Conservation (phyloP, 2,888 invertebrate genomes). For the Lissonota sp. region DNA sequence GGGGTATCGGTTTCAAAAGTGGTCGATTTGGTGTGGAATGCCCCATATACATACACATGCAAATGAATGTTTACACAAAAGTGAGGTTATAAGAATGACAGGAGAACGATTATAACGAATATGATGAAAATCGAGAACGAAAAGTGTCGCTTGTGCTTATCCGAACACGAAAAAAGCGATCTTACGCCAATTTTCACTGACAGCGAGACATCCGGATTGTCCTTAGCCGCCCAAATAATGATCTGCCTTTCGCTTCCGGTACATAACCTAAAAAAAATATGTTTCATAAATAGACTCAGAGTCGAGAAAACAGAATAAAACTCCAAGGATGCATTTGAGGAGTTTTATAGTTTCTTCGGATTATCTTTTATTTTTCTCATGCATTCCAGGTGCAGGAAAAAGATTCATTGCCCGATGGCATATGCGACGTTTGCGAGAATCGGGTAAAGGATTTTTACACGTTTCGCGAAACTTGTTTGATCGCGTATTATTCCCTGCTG, state of each 20-base stretch:
- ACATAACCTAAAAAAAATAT: slow-evolving; percentile 51
- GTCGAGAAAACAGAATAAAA: not conserved
- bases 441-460: slow-evolving; percentile 63
- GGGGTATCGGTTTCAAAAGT: too few relatives aligned
- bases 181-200: slow-evolving; percentile 61
- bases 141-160: slow-evolving; percentile 68
- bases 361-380: not conserved
- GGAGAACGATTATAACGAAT: slow-evolving; percentile 45
- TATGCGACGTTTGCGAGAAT: slow-evolving; percentile 65
- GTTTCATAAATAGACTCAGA: not conserved
- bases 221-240: slow-evolving; percentile 68
- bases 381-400: slow-evolving; percentile 62
- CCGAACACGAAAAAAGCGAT: slow-evolving; percentile 53
- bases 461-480: slow-evolving; percentile 66
- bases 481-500: slow-evolving; percentile 58
- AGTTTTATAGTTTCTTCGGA: too few relatives aligned
- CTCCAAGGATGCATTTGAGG: too few relatives aligned
- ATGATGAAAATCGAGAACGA: slow-evolving; percentile 30
- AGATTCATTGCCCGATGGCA: slow-evolving; percentile 62
- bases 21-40: too few relatives aligned
- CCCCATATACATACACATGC: not conserved
- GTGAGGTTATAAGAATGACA: slow-evolving; percentile 53
- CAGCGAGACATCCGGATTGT: slow-evolving; percentile 45
- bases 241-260: slow-evolving; percentile 70
- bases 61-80: not conserved